These are phyloP conservation scores for Cebus imitator DNA, from an alignment of 2,113 vertebrate species.

Conservation along the genomic window DNA sequence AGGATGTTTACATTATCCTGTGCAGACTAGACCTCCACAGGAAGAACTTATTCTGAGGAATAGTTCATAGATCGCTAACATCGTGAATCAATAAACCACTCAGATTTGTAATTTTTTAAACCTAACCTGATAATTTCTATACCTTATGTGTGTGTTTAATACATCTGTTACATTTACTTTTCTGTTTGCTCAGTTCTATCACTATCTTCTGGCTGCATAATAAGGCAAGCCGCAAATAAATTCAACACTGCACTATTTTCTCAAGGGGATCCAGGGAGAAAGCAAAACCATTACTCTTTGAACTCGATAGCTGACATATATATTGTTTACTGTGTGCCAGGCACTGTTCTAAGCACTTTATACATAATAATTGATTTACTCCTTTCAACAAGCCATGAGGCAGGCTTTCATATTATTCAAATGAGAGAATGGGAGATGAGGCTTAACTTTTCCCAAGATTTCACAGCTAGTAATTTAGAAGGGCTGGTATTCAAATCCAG, in stretches of 20 bases:
- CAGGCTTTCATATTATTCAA: background rate
- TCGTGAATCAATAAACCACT: background rate
- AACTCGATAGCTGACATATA: background rate
- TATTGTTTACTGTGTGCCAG: background rate
- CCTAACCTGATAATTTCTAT: background rate
- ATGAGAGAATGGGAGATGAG: background rate
- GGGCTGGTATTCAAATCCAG: background rate
- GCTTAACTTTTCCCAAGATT: background rate
- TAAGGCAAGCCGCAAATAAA: too few species aligned
- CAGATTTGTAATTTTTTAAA: background rate
- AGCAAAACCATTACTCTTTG: background rate
- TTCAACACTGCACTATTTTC: background rate
- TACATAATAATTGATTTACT: background rate
- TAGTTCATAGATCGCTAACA: background rate
- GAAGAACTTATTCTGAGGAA: background rate
- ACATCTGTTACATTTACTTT: background rate
- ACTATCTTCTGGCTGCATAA: background rate
- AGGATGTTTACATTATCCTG: accelerated
- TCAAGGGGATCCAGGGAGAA: background rate
- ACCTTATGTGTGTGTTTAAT: background rate
- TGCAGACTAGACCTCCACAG: background rate
- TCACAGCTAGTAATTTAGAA: background rate
- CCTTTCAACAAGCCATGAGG: background rate
- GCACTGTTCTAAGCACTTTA: background rate
- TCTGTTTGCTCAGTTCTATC: background rate